A percentile compares a stretch with the other conserved stretches of the same genome.
Evolutionary conservation across 2,888 invertebrate species (phyloP).

Genomic region (Andrena haemorrhoa): DNA sequence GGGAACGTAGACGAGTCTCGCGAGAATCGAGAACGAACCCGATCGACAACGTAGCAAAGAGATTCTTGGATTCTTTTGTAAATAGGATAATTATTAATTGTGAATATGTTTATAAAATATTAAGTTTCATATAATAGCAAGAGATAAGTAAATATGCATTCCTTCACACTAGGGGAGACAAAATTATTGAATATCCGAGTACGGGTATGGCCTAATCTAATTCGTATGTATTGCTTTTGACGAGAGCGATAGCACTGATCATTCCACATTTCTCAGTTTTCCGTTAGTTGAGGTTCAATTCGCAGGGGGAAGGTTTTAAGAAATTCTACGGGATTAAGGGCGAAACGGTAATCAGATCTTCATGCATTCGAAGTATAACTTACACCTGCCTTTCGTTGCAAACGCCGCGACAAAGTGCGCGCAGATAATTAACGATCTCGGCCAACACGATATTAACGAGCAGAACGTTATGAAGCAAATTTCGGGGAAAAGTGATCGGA

Average conservation of each 20-base stretch:
- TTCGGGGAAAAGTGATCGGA: conserved; percentile 15
- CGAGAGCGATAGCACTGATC: conserved; percentile 64
- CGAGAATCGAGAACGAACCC: conserved; percentile 43
- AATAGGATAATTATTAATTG: conserved; percentile 78
- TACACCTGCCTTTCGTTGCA: conserved; percentile 29
- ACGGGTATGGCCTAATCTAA: conserved; percentile 68
- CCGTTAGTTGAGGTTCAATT: conserved; percentile 57
- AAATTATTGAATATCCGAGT: conserved; percentile 54
- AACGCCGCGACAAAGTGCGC: conserved; percentile 22
- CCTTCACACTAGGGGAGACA: conserved; percentile 55
- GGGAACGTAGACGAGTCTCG: conserved; percentile 8
- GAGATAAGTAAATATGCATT: conserved; percentile 64
- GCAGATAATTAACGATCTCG: conserved; percentile 23
- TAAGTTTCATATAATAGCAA: conserved; percentile 60
- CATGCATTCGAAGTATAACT: conserved; percentile 45
- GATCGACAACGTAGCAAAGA: conserved; percentile 31
- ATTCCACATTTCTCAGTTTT: conserved; percentile 73
- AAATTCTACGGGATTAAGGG: conserved; percentile 32
- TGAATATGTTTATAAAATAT: conserved; percentile 78
- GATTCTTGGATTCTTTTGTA: conserved; percentile 68
- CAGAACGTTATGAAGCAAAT: conserved; percentile 15
- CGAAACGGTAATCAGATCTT: conserved; percentile 67
- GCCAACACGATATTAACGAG: conserved; percentile 24
- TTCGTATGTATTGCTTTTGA: conserved; percentile 59
- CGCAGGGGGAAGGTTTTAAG: conserved; percentile 50